Conservation (phyloP, 1,140 invertebrate genomes). For the Chrysomallon squamiferum region DNA sequence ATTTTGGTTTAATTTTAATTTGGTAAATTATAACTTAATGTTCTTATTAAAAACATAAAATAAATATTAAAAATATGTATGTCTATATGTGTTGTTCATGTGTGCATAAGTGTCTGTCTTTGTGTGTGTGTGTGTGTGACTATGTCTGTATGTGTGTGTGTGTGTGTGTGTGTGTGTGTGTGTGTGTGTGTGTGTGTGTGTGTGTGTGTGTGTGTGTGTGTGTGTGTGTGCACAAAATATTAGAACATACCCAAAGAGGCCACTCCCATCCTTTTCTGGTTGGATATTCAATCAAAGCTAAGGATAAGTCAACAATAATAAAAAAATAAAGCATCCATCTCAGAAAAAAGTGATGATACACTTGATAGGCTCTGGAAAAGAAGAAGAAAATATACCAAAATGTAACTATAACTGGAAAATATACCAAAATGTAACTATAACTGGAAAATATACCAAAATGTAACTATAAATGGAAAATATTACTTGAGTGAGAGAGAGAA, state of each 20-base stretch:
- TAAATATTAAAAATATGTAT: no score
- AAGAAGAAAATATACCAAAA: background rate
- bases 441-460: background rate
- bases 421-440: background rate
- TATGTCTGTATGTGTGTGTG: no score
- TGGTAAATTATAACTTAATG: no score
- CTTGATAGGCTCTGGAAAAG: constrained; percentile 51
- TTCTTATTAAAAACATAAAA: no score
- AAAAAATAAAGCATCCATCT: constrained; percentile 58
- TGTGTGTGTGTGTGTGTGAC: no score
- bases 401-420: background rate
- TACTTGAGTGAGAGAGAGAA: no score
- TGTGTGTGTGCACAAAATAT: no score
- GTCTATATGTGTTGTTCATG: no score
- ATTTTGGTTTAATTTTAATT: no score
- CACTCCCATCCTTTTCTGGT: constrained; percentile 51
- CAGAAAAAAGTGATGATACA: constrained; percentile 53
- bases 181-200: background rate
- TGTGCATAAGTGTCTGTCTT: no score
- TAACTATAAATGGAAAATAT: background rate
- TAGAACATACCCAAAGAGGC: constrained; percentile 63
- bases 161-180: background rate
- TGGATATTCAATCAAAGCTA: constrained; percentile 65
- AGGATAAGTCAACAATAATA: constrained; percentile 60
- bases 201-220: background rate